Conservation (phyloP, 2,113 vertebrate species). For the Leptocoma aspasia region DNA sequence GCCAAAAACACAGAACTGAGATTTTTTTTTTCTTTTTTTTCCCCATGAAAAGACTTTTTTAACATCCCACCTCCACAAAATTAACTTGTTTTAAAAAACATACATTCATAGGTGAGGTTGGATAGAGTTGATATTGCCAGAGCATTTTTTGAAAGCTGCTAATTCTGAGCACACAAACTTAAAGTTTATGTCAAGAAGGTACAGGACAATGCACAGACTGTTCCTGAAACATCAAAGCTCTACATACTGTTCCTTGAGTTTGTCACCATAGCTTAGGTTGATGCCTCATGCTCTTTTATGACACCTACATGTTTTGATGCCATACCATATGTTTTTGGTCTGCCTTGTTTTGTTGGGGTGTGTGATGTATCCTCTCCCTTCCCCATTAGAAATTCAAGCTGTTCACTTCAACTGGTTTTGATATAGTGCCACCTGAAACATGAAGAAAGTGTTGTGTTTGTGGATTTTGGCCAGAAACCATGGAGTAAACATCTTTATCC, state of each 20-base stretch:
- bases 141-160: not conserved
- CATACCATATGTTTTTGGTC: not conserved
- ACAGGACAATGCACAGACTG: not conserved
- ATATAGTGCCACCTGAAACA: not conserved
- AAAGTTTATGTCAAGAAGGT: not conserved
- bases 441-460: not conserved
- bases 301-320: not conserved
- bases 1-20: not conserved
- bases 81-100: not conserved
- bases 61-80: not conserved
- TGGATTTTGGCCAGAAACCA: slow-evolving; percentile 2
- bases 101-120: not conserved
- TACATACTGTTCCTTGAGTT: not conserved
- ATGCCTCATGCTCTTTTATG: not conserved
- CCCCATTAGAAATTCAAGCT: not conserved
- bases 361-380: not conserved
- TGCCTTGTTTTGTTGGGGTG: not conserved
- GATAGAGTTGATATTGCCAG: not conserved
- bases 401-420: not conserved
- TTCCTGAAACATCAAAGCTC: not conserved
- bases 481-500: not conserved
- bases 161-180: not conserved
- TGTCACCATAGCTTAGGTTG: not conserved
- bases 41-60: not conserved
- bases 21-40: not conserved